A percentile compares a stretch with the other conserved stretches of the same genome.
Evolutionary conservation across 2,113 vertebrate species (phyloP).

Genomic region (Scopus umbretta): DNA sequence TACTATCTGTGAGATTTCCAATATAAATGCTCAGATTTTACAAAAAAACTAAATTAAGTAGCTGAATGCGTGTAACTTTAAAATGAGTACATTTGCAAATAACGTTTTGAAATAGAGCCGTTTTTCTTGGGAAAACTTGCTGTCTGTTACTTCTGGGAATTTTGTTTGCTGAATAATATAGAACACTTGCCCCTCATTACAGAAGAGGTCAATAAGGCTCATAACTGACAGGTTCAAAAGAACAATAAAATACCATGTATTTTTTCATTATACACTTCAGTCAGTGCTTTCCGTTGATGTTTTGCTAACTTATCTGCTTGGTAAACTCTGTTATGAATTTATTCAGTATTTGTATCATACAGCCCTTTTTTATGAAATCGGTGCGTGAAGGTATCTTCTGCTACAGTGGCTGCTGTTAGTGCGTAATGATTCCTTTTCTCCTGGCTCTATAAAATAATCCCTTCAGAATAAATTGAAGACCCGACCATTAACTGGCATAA

Average conservation of each 20-base stretch:
- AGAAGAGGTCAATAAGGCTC: background rate
- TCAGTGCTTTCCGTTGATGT: background rate
- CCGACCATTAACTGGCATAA: background rate
- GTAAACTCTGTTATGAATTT: background rate
- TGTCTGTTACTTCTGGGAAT: background rate
- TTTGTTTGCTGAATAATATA: background rate
- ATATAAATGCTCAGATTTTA: background rate
- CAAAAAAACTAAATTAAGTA: background rate
- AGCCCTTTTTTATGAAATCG: background rate
- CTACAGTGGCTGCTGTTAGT: background rate
- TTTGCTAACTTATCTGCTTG: background rate
- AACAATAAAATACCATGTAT: background rate
- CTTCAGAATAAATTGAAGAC: background rate
- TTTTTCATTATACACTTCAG: background rate
- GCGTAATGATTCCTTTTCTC: background rate
- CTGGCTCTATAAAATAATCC: background rate
- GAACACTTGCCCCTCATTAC: background rate
- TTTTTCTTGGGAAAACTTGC: background rate
- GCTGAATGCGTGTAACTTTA: background rate
- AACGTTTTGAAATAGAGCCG: background rate
- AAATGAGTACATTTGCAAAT: background rate
- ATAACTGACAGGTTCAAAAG: conserved; percentile 12
- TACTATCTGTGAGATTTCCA: background rate
- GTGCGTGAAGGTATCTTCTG: background rate
- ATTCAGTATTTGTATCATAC: background rate